Evolutionary conservation across 2,888 invertebrate genomes (phyloP), one percentile per base, ranked within the genome.

Genomic region (Archips xylosteana): DNA sequence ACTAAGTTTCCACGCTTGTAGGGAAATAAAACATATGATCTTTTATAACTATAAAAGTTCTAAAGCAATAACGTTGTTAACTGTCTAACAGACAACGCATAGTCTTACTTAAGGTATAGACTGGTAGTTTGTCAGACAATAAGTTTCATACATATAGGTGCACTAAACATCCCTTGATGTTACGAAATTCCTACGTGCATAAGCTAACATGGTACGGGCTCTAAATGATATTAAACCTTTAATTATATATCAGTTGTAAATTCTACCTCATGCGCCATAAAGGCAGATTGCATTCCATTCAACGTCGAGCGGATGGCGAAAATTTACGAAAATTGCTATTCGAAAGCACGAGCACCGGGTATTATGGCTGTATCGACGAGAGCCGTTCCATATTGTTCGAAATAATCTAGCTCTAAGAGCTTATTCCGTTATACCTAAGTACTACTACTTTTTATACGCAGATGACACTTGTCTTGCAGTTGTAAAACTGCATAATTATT

Each of bases 181-280:
- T 23, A 23, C 23, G 23, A 23, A 23, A 23, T 23, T 23, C 23
- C 23, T 23, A 23, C 23, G 1, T 0, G 23, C 23, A 23, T 23
- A 23, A 23, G 23, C 23, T 23, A 23, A 23, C 23, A 23, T 1
- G 23, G 23, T 23, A 23, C 23, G 61, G 49, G 60, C 65, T 59
- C 51, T 59, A 61, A 69, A 74, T 72, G 62, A 67, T 62, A 72
- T 74, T 74, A 70, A 39, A 74, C 73, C 65, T 70, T 74, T 70
- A 70, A 74, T 54, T 74, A 70, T 70, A 74, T 65, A 74, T 60
- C 69, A 54, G 69, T 61, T 61, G 61, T 74, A 74, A 74, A 74
- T 69, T 61, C 61, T 70, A 45, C 36, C 70, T 64, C 36, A 15
- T 65, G 65, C 34, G 65, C 70, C 74, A 70, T 74, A 74, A 74